Evolutionary conservation across 2,113 vertebrate genomes (phyloP).

Genomic region (Athene cunicularia): DNA sequence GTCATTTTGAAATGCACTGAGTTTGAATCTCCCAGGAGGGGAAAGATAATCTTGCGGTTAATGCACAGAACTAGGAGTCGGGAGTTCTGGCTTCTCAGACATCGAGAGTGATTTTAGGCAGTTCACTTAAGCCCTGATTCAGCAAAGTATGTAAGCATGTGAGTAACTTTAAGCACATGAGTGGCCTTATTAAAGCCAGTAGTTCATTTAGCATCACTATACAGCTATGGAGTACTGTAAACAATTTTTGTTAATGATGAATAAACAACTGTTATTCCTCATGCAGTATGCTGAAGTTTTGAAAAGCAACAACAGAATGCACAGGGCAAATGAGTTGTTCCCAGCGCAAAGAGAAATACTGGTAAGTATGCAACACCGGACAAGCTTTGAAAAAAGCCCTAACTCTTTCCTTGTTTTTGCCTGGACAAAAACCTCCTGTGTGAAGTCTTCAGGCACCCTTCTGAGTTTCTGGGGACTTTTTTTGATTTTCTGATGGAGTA

Average conservation of each 20-base stretch:
- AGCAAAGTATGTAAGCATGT: conserved; percentile 49
- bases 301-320: background rate
- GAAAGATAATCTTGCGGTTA: conserved; percentile 40
- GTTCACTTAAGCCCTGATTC: conserved; percentile 48
- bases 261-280: conserved; percentile 1
- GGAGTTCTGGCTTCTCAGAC: conserved; percentile 35
- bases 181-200: background rate
- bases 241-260: background rate
- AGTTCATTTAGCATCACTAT: background rate
- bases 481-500: background rate
- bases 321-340: background rate
- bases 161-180: conserved; percentile 10
- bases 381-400: background rate
- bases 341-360: background rate
- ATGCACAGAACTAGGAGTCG: conserved; percentile 50
- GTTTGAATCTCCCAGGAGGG: conserved; percentile 9
- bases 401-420: background rate
- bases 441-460: background rate
- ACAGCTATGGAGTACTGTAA: background rate
- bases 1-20: conserved; percentile 31
- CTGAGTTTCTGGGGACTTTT: background rate
- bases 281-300: background rate
- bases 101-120: conserved; percentile 22
- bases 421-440: background rate
- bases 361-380: background rate